Percentiles rank a stretch among this genome's conserved stretches.
Conservation (phyloP, 1,140 invertebrate species). For the Nephila pilipes region DNA sequence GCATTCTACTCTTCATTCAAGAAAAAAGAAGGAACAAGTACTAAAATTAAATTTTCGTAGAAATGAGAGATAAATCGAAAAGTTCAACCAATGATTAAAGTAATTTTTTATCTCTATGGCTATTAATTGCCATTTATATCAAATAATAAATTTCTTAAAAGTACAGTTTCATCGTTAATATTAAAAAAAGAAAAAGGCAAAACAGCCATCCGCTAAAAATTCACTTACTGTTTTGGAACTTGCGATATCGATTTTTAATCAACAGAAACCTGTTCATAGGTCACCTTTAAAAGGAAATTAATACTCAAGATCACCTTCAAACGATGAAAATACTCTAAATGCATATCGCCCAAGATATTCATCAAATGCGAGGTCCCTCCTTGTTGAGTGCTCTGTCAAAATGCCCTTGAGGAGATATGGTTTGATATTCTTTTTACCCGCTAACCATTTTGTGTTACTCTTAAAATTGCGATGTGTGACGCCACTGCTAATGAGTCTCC, state of each 20-base stretch:
- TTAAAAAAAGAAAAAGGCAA: too few species aligned
- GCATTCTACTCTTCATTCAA: too few species aligned
- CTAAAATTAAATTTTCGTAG: too few species aligned
- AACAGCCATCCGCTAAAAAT: too few species aligned
- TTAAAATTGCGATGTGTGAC: neutral
- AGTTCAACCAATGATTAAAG: too few species aligned
- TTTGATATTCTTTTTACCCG: neutral
- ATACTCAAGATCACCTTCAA: conserved; percentile 10
- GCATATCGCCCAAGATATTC: neutral
- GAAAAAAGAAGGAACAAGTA: too few species aligned
- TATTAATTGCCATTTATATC: too few species aligned
- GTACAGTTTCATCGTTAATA: too few species aligned
- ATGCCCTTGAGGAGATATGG: conserved; percentile 2
- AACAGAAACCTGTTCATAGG: neutral
- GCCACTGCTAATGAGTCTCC: neutral
- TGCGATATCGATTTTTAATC: neutral
- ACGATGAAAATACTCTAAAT: neutral
- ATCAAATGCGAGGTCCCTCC: neutral
- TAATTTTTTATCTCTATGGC: too few species aligned
- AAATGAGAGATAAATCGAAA: too few species aligned
- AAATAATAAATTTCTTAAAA: too few species aligned
- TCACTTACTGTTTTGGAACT: too few species aligned
- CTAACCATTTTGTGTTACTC: neutral
- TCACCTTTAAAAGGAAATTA: conserved; percentile 7
- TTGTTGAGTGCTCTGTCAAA: neutral